phyloP scores from a whole-genome alignment of 92 coral and sea anemone species.

The Actinernus sp. region DNA sequence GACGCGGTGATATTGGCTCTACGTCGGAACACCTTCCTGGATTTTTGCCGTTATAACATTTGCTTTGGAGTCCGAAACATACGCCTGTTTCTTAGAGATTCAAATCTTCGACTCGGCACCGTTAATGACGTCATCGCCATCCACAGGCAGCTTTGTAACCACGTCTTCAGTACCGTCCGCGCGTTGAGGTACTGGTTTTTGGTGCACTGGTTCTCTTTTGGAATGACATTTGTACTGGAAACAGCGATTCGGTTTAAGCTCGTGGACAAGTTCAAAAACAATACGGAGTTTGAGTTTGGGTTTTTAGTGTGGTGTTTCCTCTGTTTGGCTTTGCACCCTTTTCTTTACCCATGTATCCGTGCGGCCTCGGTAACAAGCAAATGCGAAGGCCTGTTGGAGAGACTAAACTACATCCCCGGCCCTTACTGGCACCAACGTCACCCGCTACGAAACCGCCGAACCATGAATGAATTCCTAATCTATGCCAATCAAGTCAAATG shows the following conservation, averaged over 20 bases:
- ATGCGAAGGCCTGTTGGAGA: slow-evolving; percentile 24
- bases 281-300: slow-evolving; percentile 11
- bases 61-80: slow-evolving; percentile 26
- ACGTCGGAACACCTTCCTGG: slow-evolving; percentile 32
- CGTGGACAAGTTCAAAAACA: background rate
- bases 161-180: slow-evolving; percentile 31
- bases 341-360: slow-evolving; percentile 24
- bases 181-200: slow-evolving; percentile 29
- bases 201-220: slow-evolving; percentile 30
- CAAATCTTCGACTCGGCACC: slow-evolving; percentile 10
- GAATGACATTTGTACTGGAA: slow-evolving; percentile 6
- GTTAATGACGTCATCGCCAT: slow-evolving; percentile 20
- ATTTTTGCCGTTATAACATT: slow-evolving; percentile 19
- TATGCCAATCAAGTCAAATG: slow-evolving; percentile 24
- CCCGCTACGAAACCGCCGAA: slow-evolving; percentile 14
- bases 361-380: slow-evolving; percentile 41
- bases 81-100: slow-evolving; percentile 13
- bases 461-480: slow-evolving; percentile 23
- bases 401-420: slow-evolving; percentile 6
- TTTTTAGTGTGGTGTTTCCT: background rate
- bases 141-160: slow-evolving; percentile 24
- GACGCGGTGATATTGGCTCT: slow-evolving; percentile 18
- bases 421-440: slow-evolving; percentile 5
- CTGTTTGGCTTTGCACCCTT: slow-evolving; percentile 10
- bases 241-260: slow-evolving; percentile 23